These are phyloP conservation scores for Nomada lathburiana DNA, from an alignment of 2,888 invertebrate species.

Conservation along the genomic window DNA sequence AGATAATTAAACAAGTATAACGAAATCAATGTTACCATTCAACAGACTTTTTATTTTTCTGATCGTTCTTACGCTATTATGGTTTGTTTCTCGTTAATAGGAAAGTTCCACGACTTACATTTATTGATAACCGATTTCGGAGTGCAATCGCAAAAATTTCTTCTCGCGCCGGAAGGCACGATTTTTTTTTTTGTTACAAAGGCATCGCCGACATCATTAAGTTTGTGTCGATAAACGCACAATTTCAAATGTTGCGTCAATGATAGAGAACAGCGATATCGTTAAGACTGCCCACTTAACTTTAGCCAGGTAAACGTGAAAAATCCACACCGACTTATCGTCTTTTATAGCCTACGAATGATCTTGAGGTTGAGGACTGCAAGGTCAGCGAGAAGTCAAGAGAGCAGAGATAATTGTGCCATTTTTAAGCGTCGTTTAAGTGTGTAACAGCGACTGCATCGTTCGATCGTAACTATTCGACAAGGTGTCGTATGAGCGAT, in stretches of 20 bases:
- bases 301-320: slow-evolving; percentile 73
- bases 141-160: background rate
- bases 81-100: slow-evolving; percentile 17
- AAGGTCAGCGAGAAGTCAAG: slow-evolving; percentile 47
- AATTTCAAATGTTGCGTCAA: slow-evolving; percentile 5
- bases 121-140: background rate
- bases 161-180: too few relatives aligned
- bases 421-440: slow-evolving; percentile 41
- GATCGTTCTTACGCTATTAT: background rate
- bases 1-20: background rate
- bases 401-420: slow-evolving; percentile 54
- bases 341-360: slow-evolving; percentile 50
- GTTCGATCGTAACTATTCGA: slow-evolving; percentile 21
- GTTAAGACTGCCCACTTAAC: slow-evolving; percentile 77
- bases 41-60: background rate
- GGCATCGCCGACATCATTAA: too few relatives aligned
- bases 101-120: slow-evolving; percentile 17
- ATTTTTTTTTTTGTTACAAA: background rate
- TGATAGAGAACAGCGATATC: slow-evolving; percentile 64
- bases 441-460: slow-evolving; percentile 34
- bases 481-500: background rate
- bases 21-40: background rate
- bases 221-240: background rate
- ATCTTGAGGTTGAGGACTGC: slow-evolving; percentile 44
- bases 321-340: slow-evolving; percentile 70